Base-by-base conservation (phyloP, 2,797 vertebrate species). In the Heterohyrax brucei region DNA sequence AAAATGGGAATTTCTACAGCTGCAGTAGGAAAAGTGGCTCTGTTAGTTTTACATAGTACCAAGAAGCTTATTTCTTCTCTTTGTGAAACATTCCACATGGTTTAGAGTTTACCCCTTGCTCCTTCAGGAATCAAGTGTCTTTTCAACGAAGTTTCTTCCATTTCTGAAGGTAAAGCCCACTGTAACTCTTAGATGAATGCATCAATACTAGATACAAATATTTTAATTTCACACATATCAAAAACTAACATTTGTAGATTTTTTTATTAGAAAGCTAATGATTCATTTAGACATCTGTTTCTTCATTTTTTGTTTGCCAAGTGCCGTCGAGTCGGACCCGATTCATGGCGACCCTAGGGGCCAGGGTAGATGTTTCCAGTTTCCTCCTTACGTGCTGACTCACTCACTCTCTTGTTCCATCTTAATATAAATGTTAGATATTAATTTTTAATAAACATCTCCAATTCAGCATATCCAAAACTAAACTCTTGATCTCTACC, bases 291-390 rank as follows among this genome's bases (percentile, higher is more conserved):
- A 66, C 30, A 93, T 92, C 46, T 68, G 28, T 66, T 81, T 79
- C 46, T 73, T 86, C 82, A 33, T 70, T 95, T 94, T 92, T 87
- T 72, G 56, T 88, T 94, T 82, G 39, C 39, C 39, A 39, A 39
- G 39, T 39, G 39, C 39, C 39, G 39, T 39, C 39, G 2, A 39
- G 39, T 39, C 39, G 39, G 39, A 39, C 39, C 39, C 39, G 39
- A 39, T 39, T 39, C 39, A 39, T 39, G 39, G 39, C 39, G 39
- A 39, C 39, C 39, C 39, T 39, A 39, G 39, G 39, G 39, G 39
- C 39, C 39, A 39, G 39, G 39, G 39, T 39, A 72, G 39, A 66
- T 8, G 50, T 78, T 95, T 93, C 48, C 7, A 89, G 30, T 68
- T 75, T 80, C 13, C 30, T 5, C 14, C 46, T 64, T 30, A 66